These are phyloP conservation scores for Lipophrys pholis DNA, from an alignment of 2,113 vertebrate species.

Conservation along the genomic window DNA sequence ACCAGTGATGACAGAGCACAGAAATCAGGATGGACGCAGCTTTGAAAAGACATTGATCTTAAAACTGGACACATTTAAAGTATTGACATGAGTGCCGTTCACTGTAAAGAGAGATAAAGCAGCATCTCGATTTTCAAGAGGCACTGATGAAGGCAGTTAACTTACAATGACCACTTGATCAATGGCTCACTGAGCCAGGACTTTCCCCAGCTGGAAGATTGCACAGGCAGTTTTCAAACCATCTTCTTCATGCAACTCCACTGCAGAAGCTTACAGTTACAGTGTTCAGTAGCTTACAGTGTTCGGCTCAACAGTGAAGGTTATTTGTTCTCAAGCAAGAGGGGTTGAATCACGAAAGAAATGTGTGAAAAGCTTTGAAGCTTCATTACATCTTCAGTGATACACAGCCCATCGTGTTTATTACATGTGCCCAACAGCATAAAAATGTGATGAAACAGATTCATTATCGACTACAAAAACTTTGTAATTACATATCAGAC, in stretches of 20 bases:
- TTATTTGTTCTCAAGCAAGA: not conserved
- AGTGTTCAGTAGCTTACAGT: too few species aligned
- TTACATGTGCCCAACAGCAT: not conserved
- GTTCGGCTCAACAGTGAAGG: not conserved
- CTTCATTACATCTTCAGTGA: not conserved
- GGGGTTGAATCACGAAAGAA: not conserved
- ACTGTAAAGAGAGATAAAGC: not conserved
- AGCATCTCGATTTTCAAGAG: not conserved
- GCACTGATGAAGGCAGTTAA: not conserved
- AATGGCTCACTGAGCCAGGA: conserved; percentile 1
- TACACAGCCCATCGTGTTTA: not conserved
- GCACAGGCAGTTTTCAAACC: not conserved
- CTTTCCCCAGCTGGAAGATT: not conserved
- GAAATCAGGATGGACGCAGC: not conserved
- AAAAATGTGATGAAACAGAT: not conserved
- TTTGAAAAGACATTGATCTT: not conserved
- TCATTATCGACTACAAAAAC: not conserved
- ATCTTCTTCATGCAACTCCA: conserved; percentile 1
- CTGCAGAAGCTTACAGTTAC: not conserved
- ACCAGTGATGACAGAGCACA: not conserved
- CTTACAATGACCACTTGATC: not conserved
- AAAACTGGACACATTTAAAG: not conserved
- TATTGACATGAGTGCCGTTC: too few species aligned
- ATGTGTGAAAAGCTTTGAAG: not conserved
- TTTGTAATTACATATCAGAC: not conserved